Conservation (phyloP, 2,113 vertebrate species). For the Bufo gargarizans region DNA sequence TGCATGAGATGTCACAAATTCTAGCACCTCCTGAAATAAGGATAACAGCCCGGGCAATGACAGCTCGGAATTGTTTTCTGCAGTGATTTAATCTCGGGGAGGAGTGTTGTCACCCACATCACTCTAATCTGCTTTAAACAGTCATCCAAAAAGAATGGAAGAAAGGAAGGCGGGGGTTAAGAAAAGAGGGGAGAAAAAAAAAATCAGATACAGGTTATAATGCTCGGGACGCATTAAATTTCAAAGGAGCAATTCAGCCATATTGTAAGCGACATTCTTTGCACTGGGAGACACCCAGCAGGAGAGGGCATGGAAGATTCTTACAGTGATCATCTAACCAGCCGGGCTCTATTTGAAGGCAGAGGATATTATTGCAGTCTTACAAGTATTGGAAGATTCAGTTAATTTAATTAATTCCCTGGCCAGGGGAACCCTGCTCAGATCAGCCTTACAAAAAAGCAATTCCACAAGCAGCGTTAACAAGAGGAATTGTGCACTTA, state of each 20-base stretch:
- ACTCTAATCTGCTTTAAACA: slow-evolving; percentile 54
- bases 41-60: background rate
- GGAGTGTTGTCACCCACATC: slow-evolving; percentile 50
- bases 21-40: background rate
- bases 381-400: slow-evolving; percentile 54
- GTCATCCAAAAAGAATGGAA: slow-evolving; percentile 40
- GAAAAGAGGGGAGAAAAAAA: background rate
- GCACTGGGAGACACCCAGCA: slow-evolving; percentile 28
- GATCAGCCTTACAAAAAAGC: slow-evolving; percentile 59
- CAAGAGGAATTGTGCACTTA: slow-evolving; percentile 62
- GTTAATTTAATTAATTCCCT: slow-evolving; percentile 63
- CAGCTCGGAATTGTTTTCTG: background rate
- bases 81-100: slow-evolving; percentile 44
- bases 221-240: slow-evolving; percentile 47
- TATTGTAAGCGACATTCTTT: slow-evolving; percentile 49
- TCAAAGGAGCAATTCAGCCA: slow-evolving; percentile 53
- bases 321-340: slow-evolving; percentile 17
- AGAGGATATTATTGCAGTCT: slow-evolving; percentile 49
- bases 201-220: slow-evolving; percentile 53
- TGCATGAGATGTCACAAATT: background rate
- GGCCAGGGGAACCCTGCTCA: slow-evolving; percentile 62
- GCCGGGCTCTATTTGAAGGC: slow-evolving; percentile 38
- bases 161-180: background rate
- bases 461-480: slow-evolving; percentile 53
- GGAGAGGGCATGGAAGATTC: slow-evolving; percentile 27